A percentile compares a stretch with the other conserved stretches of the same genome.
Evolutionary conservation across 1,140 invertebrate species (phyloP).

Genomic region (Drosophila santomea): DNA sequence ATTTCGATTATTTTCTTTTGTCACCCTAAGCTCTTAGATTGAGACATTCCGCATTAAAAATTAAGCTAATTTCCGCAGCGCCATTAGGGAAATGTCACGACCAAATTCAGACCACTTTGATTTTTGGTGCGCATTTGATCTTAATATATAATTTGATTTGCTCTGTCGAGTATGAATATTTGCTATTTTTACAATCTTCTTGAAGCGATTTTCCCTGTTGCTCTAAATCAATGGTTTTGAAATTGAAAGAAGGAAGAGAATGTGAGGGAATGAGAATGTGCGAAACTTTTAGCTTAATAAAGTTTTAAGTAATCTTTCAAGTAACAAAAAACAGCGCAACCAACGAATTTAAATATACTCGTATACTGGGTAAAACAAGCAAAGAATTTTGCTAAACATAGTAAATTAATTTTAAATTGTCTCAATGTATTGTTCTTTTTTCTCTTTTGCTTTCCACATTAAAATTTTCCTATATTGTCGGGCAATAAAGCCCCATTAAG

Average conservation of each 20-base stretch:
- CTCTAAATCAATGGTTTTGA: constrained; percentile 30
- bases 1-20: constrained; percentile 5
- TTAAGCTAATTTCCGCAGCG: constrained; percentile 39
- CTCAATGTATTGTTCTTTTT: neutral
- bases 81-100: constrained; percentile 49
- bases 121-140: constrained; percentile 43
- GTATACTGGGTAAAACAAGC: too few species aligned
- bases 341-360: too few species aligned
- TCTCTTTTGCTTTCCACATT: neutral
- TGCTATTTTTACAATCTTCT: constrained; percentile 13
- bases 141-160: constrained; percentile 41
- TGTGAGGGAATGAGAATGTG: too few species aligned
- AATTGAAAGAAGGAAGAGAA: neutral
- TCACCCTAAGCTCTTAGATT: constrained; percentile 10
- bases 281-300: too few species aligned
- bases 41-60: constrained; percentile 50
- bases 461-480: too few species aligned
- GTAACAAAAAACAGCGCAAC: too few species aligned
- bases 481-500: neutral
- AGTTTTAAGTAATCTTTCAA: neutral
- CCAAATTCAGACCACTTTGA: constrained; percentile 52
- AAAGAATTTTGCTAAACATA: too few species aligned
- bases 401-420: too few species aligned
- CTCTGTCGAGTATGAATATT: constrained; percentile 21
- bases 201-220: constrained; percentile 8